A percentile compares a stretch with the other conserved stretches of the same genome.
phyloP scores from a whole-genome alignment of 2,797 vertebrate species.

The Acanthurus lineatus region DNA sequence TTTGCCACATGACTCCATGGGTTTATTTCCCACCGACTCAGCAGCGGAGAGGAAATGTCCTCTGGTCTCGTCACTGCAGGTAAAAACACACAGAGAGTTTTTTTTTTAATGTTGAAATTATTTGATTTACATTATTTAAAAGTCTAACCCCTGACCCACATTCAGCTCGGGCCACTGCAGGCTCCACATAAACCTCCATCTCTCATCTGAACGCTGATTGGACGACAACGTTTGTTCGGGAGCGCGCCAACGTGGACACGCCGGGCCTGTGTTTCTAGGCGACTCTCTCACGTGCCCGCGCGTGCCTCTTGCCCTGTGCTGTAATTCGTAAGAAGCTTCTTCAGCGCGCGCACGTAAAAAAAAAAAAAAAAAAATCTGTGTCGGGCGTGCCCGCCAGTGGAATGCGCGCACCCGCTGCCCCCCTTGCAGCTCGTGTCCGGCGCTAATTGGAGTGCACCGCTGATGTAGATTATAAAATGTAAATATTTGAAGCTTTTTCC shows the following conservation, averaged over 20 bases:
- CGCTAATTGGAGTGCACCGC: conserved; percentile 49
- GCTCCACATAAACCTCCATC: conserved; percentile 64
- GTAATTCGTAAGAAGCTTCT: not conserved
- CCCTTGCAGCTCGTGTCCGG: conserved; percentile 15
- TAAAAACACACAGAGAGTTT: not conserved
- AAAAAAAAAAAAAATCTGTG: conserved; percentile 55
- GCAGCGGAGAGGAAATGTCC: not conserved
- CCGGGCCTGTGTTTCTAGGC: conserved; percentile 79
- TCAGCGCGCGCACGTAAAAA: conserved; percentile 42
- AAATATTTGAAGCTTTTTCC: conserved; percentile 10
- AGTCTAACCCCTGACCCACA: conserved; percentile 80
- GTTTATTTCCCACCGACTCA: not conserved
- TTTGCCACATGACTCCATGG: not conserved
- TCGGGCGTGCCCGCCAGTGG: conserved; percentile 61
- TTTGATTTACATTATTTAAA: conserved; percentile 55
- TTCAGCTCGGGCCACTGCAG: conserved; percentile 59
- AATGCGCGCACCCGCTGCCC: conserved; percentile 74
- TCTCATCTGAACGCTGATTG: conserved; percentile 71
- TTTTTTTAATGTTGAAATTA: not conserved
- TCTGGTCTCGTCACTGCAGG: not conserved
- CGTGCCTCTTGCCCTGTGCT: not conserved
- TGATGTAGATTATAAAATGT: conserved; percentile 40
- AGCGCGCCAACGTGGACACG: conserved; percentile 58
- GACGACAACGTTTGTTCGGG: conserved; percentile 44
- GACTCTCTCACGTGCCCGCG: conserved; percentile 64